These are phyloP conservation scores for Tetramorium alpestre DNA, from an alignment of 1,140 invertebrate species.

Conservation along the genomic window DNA sequence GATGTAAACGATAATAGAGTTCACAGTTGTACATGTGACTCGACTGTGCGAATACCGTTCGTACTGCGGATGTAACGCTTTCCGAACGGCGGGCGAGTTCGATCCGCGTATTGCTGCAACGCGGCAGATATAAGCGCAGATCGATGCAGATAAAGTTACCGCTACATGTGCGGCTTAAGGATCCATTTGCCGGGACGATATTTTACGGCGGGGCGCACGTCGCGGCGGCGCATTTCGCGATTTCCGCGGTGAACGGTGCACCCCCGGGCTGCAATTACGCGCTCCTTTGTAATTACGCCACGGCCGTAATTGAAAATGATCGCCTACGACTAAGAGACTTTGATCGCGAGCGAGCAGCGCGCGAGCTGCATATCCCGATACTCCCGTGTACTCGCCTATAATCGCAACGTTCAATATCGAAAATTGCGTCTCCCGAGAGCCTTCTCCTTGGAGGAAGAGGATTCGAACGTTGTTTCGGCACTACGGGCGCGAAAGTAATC, in stretches of 20 bases:
- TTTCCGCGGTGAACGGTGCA: constrained; percentile 49
- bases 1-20: neutral
- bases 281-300: constrained; percentile 62
- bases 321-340: constrained; percentile 54
- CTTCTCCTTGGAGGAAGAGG: constrained; percentile 2
- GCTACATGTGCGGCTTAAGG: constrained; percentile 46
- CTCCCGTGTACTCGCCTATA: constrained; percentile 40
- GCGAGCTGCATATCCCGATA: constrained; percentile 25
- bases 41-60: neutral
- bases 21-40: neutral
- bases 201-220: constrained; percentile 26
- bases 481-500: neutral
- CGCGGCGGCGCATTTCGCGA: constrained; percentile 32
- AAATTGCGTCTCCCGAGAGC: constrained; percentile 31
- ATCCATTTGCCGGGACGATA: constrained; percentile 53
- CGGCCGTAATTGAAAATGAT: constrained; percentile 60
- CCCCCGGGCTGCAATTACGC: constrained; percentile 58
- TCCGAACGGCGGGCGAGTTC: constrained; percentile 17
- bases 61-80: constrained; percentile 30
- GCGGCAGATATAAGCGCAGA: constrained; percentile 42
- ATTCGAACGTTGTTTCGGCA: neutral
- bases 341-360: constrained; percentile 35
- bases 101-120: constrained; percentile 55
- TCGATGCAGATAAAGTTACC: constrained; percentile 58
- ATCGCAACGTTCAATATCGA: constrained; percentile 37